Evolutionary conservation across 2,113 vertebrate genomes (phyloP).

Genomic region (Mohoua ochrocephala): DNA sequence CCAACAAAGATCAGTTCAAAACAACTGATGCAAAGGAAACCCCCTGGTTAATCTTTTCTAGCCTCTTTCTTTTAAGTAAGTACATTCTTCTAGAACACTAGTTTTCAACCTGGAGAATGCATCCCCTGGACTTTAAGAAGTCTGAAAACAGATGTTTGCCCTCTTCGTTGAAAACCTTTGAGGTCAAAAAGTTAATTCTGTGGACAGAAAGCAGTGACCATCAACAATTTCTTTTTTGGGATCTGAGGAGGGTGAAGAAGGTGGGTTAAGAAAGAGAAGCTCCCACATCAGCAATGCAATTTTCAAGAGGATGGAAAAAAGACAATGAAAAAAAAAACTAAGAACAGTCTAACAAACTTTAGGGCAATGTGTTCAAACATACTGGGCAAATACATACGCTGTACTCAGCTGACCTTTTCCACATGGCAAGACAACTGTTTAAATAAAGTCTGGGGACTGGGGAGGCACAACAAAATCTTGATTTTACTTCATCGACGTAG

Average conservation of each 20-base stretch:
- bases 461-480: background rate
- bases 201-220: background rate
- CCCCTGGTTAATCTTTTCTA: background rate
- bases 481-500: background rate
- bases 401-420: conserved; percentile 1
- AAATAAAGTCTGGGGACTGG: background rate
- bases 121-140: background rate
- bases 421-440: background rate
- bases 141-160: background rate
- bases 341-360: background rate
- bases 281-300: background rate
- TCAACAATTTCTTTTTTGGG: background rate
- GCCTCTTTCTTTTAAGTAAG: background rate
- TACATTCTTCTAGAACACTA: background rate
- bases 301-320: background rate
- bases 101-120: background rate
- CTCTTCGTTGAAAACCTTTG: background rate
- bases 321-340: background rate
- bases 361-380: background rate
- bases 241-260: background rate
- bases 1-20: background rate
- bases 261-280: background rate
- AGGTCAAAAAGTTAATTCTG: background rate
- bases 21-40: background rate
- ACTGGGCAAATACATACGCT: background rate